These are phyloP conservation scores for Cyclophora punctaria DNA, from an alignment of 2,888 invertebrate genomes.

Conservation along the genomic window DNA sequence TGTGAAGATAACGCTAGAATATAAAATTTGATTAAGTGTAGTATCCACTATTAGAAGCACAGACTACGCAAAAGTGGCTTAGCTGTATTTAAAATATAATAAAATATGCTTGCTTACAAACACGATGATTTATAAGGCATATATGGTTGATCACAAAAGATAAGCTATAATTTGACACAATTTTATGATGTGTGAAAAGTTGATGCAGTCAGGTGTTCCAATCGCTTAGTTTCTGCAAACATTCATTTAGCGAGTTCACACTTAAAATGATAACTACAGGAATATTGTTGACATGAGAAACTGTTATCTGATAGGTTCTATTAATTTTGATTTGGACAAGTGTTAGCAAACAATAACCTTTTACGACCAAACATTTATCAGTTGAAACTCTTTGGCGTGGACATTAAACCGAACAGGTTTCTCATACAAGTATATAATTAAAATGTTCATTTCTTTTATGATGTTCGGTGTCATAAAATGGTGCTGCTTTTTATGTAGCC, in stretches of 20 bases:
- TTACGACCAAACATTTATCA: conserved; percentile 26
- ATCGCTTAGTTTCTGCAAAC: conserved; percentile 14
- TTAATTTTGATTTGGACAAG: conserved; percentile 15
- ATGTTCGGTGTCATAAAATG: conserved; percentile 15
- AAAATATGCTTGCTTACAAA: too few relatives aligned
- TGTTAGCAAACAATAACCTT: conserved; percentile 27
- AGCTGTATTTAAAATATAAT: too few relatives aligned
- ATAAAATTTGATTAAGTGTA: too few relatives aligned
- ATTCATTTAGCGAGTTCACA: neutral
- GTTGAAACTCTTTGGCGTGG: conserved; percentile 10
- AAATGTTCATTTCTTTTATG: conserved; percentile 21
- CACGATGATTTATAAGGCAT: too few relatives aligned
- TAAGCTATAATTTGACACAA: too few relatives aligned
- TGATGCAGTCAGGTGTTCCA: conserved; percentile 27
- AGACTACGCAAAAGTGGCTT: too few relatives aligned
- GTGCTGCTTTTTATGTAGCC: conserved; percentile 15
- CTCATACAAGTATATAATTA: conserved; percentile 18
- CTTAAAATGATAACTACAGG: conserved; percentile 1
- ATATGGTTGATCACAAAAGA: too few relatives aligned
- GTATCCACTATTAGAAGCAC: too few relatives aligned
- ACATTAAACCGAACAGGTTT: conserved; percentile 20
- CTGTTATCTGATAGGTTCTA: conserved; percentile 6
- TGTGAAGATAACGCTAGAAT: too few relatives aligned
- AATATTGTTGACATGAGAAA: conserved; percentile 1
- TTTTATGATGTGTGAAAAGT: conserved; percentile 27